A percentile compares a stretch with the other conserved stretches of the same genome.
Conservation (phyloP, 2,888 invertebrate species). For the Zaprionus bogoriensis region DNA sequence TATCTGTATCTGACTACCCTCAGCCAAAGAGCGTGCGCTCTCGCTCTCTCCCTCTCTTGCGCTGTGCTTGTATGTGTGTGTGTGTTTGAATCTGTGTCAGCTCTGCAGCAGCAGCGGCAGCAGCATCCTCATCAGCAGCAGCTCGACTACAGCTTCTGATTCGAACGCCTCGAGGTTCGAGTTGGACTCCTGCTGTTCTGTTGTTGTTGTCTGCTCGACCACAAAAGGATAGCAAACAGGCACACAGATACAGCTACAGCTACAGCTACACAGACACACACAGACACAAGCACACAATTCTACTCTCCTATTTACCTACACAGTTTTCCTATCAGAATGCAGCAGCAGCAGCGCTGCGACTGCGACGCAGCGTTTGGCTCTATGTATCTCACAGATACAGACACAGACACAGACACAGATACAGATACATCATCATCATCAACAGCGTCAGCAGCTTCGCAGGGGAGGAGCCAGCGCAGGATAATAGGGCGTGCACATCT, state of each 20-base stretch:
- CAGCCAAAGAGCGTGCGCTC: slow-evolving; percentile 10
- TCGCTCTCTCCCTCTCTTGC: slow-evolving; percentile 9
- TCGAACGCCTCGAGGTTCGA: slow-evolving; percentile 49
- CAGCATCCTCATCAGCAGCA: slow-evolving; percentile 39
- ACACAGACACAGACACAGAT: slow-evolving; percentile 57
- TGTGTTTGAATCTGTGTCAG: slow-evolving; percentile 73
- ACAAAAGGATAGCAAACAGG: slow-evolving; percentile 54
- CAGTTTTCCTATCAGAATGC: slow-evolving; percentile 54
- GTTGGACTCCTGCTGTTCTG: slow-evolving; percentile 36
- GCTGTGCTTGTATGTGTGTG: slow-evolving; percentile 1
- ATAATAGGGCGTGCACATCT: slow-evolving; percentile 82
- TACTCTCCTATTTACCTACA: slow-evolving; percentile 44
- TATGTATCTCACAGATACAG: slow-evolving; percentile 73
- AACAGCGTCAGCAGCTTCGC: slow-evolving; percentile 10
- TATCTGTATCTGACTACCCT: slow-evolving; percentile 50
- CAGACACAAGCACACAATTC: slow-evolving; percentile 2
- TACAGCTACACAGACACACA: slow-evolving; percentile 7
- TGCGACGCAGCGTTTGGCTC: slow-evolving; percentile 13
- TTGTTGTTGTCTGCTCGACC: slow-evolving; percentile 52
- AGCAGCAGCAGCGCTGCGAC: slow-evolving; percentile 27
- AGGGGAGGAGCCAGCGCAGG: slow-evolving; percentile 74
- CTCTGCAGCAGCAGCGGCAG: slow-evolving; percentile 43
- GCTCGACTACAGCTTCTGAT: slow-evolving; percentile 51
- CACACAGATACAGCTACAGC: too few species aligned
- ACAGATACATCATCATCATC: slow-evolving; percentile 16